These are phyloP conservation scores for Falco rusticolus DNA, from an alignment of 2,797 vertebrate genomes.

Conservation along the genomic window DNA sequence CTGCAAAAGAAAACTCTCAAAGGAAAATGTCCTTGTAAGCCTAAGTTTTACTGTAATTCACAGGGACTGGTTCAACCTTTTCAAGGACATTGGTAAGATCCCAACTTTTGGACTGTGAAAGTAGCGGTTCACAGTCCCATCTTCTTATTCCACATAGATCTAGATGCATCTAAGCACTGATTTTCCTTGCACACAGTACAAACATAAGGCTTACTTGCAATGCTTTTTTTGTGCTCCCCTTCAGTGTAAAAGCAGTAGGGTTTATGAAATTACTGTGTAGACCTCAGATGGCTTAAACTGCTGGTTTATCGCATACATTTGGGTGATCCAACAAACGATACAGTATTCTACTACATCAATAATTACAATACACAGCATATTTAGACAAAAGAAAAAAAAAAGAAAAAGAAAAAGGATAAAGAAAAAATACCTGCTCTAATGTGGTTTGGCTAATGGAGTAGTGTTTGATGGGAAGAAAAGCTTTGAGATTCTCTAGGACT, in stretches of 20 bases:
- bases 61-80: neutral
- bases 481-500: conserved; percentile 70
- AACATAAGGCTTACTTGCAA: neutral
- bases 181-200: neutral
- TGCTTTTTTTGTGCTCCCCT: neutral
- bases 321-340: neutral
- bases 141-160: accelerated
- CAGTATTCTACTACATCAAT: neutral
- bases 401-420: neutral
- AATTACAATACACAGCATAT: neutral
- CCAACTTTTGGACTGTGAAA: neutral
- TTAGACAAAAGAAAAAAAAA: neutral
- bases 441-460: conserved; percentile 74
- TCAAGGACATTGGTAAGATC: neutral
- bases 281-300: neutral
- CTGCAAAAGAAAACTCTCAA: neutral
- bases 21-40: neutral
- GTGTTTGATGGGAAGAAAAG: conserved; percentile 52
- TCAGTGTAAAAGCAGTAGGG: neutral
- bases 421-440: conserved; percentile 72
- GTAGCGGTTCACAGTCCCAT: neutral
- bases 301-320: neutral
- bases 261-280: neutral
- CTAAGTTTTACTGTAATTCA: neutral
- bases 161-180: neutral